Percentiles rank a stretch among this genome's conserved stretches.
These are phyloP conservation scores for Pediacus dermestoides DNA, from an alignment of 2,888 invertebrate genomes.

Conservation along the genomic window DNA sequence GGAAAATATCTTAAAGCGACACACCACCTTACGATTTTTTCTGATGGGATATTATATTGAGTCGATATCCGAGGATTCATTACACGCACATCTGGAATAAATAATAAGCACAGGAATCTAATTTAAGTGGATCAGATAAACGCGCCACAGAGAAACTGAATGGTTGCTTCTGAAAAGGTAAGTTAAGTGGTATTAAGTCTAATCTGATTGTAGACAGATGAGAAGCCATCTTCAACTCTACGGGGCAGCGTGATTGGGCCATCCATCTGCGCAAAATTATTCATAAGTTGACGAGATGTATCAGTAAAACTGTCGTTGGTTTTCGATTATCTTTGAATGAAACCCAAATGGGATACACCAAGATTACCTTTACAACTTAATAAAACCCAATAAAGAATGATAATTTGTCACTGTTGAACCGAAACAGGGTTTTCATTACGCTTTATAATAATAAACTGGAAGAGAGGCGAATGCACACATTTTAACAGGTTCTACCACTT, in stretches of 20 bases:
- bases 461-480: no score
- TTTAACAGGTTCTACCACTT: no score
- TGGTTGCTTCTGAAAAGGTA: conserved; percentile 33
- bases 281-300: conserved; percentile 35
- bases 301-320: conserved; percentile 17
- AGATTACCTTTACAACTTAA: conserved; percentile 30
- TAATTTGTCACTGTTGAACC: conserved; percentile 30
- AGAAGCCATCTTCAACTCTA: conserved; percentile 36
- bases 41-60: no score
- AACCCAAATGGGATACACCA: conserved; percentile 20
- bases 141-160: conserved; percentile 23
- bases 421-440: no score
- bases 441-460: no score
- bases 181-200: conserved; percentile 40
- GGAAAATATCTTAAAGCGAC: no score
- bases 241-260: conserved; percentile 41
- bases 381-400: conserved; percentile 25
- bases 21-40: no score
- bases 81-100: conserved; percentile 18
- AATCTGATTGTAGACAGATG: conserved; percentile 42
- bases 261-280: conserved; percentile 47
- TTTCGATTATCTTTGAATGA: conserved; percentile 23
- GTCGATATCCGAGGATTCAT: conserved; percentile 17
- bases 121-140: conserved; percentile 32
- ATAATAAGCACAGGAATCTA: conserved; percentile 25